Evolutionary conservation across 2,113 vertebrate genomes (phyloP).

Genomic region (Rhea americana): DNA sequence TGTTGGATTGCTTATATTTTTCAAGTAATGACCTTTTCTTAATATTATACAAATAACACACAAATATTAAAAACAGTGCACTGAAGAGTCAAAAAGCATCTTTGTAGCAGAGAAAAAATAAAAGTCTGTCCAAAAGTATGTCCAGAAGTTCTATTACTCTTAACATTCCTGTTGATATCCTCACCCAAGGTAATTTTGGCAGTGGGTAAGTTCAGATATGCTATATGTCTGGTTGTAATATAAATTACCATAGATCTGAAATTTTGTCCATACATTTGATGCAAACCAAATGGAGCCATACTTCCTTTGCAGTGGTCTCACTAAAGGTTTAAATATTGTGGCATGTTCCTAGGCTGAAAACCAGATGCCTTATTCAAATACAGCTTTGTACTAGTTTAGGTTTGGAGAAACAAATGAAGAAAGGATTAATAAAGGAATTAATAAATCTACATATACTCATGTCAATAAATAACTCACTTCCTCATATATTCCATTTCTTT

Average conservation of each 20-base stretch:
- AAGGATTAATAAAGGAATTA: background rate
- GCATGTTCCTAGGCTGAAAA: background rate
- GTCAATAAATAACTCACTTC: background rate
- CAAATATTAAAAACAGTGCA: background rate
- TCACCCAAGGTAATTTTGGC: slow-evolving; percentile 2
- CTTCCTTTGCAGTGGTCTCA: background rate
- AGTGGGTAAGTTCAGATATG: background rate
- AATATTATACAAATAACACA: too few species aligned
- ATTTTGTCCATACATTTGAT: background rate
- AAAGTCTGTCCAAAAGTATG: background rate
- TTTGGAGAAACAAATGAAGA: background rate
- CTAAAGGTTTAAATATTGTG: background rate
- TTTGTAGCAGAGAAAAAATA: background rate
- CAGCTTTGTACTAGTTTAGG: background rate
- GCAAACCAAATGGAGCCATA: background rate
- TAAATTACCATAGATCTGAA: background rate
- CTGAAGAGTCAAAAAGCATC: background rate
- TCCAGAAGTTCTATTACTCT: background rate
- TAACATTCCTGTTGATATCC: background rate
- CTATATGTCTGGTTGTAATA: background rate
- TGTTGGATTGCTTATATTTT: background rate
- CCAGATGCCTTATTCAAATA: background rate
- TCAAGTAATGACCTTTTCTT: background rate
- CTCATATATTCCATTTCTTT: background rate
- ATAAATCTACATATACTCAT: background rate